Evolutionary conservation across 64 coral and sea anemone genomes (phyloP).

Genomic region (Orbicella faveolata): DNA sequence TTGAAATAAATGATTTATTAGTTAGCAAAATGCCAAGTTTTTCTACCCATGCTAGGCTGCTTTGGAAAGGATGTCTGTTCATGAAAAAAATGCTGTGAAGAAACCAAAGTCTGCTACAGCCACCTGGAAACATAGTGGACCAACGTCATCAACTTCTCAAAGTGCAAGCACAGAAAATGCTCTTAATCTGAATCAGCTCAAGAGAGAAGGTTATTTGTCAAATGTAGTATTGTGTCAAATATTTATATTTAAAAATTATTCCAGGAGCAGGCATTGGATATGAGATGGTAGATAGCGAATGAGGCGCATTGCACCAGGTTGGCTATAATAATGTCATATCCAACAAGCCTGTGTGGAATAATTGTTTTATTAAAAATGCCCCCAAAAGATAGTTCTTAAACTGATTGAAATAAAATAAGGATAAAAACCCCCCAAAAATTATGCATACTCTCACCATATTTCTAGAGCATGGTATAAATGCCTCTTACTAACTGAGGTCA

Average conservation of each 20-base stretch:
- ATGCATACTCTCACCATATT: too few relatives aligned
- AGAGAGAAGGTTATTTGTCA: constrained; percentile 44
- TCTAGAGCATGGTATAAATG: too few relatives aligned
- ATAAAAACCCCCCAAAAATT: too few relatives aligned
- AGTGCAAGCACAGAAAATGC: not conserved
- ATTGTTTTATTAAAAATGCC: too few relatives aligned
- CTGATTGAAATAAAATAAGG: too few relatives aligned
- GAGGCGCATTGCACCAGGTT: too few relatives aligned
- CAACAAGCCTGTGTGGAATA: too few relatives aligned
- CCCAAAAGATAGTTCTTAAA: too few relatives aligned
- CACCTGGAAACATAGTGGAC: constrained; percentile 64
- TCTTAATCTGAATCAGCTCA: constrained; percentile 25
- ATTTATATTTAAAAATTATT: not conserved
- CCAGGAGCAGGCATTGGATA: not conserved
- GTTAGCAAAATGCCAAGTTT: not conserved
- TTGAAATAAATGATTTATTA: not conserved
- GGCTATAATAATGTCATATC: too few relatives aligned
- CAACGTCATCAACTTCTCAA: not conserved
- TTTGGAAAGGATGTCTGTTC: constrained; percentile 44
- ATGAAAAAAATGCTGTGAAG: constrained; percentile 53
- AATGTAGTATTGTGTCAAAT: not conserved
- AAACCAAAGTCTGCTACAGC: constrained; percentile 66
- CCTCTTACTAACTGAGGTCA: too few relatives aligned
- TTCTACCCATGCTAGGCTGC: constrained; percentile 42
- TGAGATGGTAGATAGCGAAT: too few relatives aligned